Conservation (phyloP, 2,797 vertebrate species). For the Discoglossus pictus region DNA sequence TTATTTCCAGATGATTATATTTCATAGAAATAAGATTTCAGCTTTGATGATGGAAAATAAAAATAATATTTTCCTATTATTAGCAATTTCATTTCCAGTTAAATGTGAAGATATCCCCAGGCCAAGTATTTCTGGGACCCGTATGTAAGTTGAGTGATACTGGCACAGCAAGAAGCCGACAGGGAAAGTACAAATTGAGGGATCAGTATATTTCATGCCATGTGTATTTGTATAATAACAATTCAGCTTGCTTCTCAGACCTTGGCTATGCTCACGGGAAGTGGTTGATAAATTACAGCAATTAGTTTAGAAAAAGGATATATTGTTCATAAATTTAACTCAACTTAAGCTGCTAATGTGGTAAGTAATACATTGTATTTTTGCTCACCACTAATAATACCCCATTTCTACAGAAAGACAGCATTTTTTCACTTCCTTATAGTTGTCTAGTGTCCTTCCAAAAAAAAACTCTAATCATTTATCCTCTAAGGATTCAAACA, state of each 20-base stretch:
- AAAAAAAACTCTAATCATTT: no score
- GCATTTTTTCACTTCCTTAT: constrained; percentile 2
- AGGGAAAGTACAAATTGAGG: constrained; percentile 14
- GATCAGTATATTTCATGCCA: constrained; percentile 14
- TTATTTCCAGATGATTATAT: background rate
- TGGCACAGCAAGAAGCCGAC: constrained; percentile 13
- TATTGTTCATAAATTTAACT: constrained; percentile 17
- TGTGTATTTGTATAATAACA: constrained; percentile 30
- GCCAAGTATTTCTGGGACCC: constrained; percentile 27
- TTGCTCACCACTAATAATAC: constrained; percentile 23
- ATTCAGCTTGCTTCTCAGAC: constrained; percentile 3
- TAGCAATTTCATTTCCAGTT: constrained; percentile 24
- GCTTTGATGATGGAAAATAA: constrained; percentile 22
- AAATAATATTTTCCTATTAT: constrained; percentile 34
- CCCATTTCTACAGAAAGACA: constrained; percentile 7
- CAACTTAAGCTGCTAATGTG: constrained; percentile 27
- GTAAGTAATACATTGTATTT: constrained; percentile 28
- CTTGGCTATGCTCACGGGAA: constrained; percentile 13
- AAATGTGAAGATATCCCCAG: constrained; percentile 7
- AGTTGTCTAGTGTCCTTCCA: background rate
- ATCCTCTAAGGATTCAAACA: no score
- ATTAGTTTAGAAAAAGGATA: constrained; percentile 24
- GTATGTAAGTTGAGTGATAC: constrained; percentile 29
- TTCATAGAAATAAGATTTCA: background rate
- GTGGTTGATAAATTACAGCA: constrained; percentile 29